These are phyloP conservation scores for Chesias legatella DNA, from an alignment of 2,888 invertebrate species.

Conservation along the genomic window DNA sequence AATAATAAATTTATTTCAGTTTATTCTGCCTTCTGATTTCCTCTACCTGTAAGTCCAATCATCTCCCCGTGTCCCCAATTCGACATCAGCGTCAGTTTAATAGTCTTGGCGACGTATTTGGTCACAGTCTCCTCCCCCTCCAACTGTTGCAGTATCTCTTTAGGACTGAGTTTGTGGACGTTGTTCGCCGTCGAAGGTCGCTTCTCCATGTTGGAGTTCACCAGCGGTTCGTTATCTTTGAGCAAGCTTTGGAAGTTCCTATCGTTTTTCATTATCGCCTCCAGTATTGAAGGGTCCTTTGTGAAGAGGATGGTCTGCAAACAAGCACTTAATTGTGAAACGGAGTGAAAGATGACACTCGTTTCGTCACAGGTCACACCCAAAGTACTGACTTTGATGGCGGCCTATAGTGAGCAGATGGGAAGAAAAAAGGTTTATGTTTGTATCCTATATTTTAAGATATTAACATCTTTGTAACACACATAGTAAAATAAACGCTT, in stretches of 20 bases:
- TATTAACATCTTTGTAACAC: too few species aligned
- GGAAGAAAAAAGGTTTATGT: too few species aligned
- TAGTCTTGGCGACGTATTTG: slow-evolving; percentile 59
- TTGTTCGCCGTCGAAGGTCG: slow-evolving; percentile 83
- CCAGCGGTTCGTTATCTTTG: slow-evolving; percentile 58
- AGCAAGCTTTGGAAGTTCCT: slow-evolving; percentile 64
- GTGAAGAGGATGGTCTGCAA: slow-evolving; percentile 92
- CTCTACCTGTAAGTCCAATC: slow-evolving; percentile 82
- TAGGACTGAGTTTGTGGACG: slow-evolving; percentile 47
- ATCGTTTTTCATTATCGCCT: slow-evolving; percentile 60
- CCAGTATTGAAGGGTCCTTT: slow-evolving; percentile 86
- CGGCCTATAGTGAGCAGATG: too few species aligned
- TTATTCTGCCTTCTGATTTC: too few species aligned
- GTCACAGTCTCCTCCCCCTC: slow-evolving; percentile 42
- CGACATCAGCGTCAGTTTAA: slow-evolving; percentile 80
- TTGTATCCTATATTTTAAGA: too few species aligned
- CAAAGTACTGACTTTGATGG: too few species aligned
- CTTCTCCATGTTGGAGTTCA: slow-evolving; percentile 43
- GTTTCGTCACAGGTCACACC: too few species aligned
- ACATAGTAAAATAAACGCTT: too few species aligned
- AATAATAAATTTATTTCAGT: too few species aligned
- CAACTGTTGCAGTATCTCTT: slow-evolving; percentile 36
- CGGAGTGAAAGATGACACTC: too few species aligned
- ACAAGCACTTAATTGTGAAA: neutral
- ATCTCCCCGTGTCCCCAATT: slow-evolving; percentile 83